Evolutionary conservation across 1,140 invertebrate species (phyloP), one percentile per base, ranked within the genome.

Genomic region (Ceratina calcarata): DNA sequence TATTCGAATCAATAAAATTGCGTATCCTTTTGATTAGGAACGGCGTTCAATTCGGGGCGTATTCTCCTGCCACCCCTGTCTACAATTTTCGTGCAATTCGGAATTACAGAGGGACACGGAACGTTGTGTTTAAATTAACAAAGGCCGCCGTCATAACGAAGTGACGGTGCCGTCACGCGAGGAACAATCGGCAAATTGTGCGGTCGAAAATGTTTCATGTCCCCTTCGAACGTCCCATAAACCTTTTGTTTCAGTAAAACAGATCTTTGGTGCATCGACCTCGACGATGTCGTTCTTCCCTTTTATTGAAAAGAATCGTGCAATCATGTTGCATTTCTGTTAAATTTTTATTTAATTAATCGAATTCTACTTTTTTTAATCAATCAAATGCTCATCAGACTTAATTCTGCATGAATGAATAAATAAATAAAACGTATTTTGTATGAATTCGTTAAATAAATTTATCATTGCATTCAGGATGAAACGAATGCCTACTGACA

Each of bases 81-180:
- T 27, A 49, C 60, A 72, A 78, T 78, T 64, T 72, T 78, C 60
- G 51, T 49, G 53, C 49, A 57, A 57, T 53, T 37, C 67, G 53
- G 49, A 64, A 78, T 78, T 78, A 78, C 76, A 78, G 76, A 49
- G 69, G n/a, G 60, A 45, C 27, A 32, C 13, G 57, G n/a, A 32
- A 37, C 58, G 58, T 32, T 16, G 60, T 72, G 76, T 72, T 77
- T 78, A 78, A 78, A 78, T 78, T 72, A 78, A 78, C 76, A 72
- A 78, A 78, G 49, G 32, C 60, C 57, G 10, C 20, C 8, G 69
- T 78, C 69, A 78, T 78, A 78, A 72, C 76, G 76, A 78, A 78
- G 68, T 69, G 66, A 77, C 66, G 57, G 57, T n/a, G 55, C 22
- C 58, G 57, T 12, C 57, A n/a, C 24, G 24, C 67, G 22, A 49